Evolutionary conservation across 2,797 vertebrate species (phyloP).

Genomic region (Onychomys leucogaster): DNA sequence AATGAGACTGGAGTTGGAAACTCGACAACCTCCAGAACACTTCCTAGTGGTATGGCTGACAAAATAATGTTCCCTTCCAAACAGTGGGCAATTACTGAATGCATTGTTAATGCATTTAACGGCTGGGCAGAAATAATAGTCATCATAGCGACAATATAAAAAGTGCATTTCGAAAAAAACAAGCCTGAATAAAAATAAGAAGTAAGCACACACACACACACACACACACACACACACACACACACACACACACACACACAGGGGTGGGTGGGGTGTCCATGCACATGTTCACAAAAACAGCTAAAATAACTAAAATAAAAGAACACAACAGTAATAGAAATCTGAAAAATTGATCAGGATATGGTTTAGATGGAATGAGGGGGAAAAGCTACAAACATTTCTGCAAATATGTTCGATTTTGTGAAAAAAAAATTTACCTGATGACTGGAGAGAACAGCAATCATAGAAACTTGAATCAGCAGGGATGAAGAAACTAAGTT

Average conservation of each 20-base stretch:
- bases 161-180: background rate
- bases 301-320: background rate
- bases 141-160: background rate
- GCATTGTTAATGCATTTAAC: background rate
- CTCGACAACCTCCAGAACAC: background rate
- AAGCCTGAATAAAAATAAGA: background rate
- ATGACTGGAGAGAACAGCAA: background rate
- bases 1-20: background rate
- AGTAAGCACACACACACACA: background rate
- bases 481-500: background rate
- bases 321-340: background rate
- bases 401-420: background rate
- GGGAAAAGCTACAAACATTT: background rate
- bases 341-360: background rate
- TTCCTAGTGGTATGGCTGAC: background rate
- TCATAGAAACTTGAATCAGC: background rate
- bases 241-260: background rate
- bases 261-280: background rate
- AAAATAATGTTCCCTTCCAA: background rate
- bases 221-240: background rate
- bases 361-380: background rate
- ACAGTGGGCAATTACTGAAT: background rate
- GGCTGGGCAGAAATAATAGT: background rate
- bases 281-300: background rate
- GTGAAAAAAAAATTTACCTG: background rate